Evolutionary conservation across 2,888 invertebrate species (phyloP), one percentile per base, ranked within the genome.

Genomic region (Ormyrus nitidulus): DNA sequence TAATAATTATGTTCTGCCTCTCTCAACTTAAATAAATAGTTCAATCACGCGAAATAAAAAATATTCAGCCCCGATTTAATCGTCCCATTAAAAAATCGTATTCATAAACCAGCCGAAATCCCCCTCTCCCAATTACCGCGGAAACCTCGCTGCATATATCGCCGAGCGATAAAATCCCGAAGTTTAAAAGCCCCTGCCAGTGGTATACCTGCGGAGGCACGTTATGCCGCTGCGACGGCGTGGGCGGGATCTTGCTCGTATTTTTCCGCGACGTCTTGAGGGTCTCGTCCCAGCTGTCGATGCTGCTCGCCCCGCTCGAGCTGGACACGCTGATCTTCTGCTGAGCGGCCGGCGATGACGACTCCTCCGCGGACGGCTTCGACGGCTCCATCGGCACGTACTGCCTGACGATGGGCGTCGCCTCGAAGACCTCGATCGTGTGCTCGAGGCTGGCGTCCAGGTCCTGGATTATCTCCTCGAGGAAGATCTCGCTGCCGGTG

Each of bases 381-480:
- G 48, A 0, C 51, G 65, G 34, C 13, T 51, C 64, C 34, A 54
- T 46, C 54, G 59, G 71, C 0, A 19, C 49, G 58, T 58, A 80
- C 19, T 69, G 81, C 11, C 74, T 11, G 10, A 77, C 74, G 19
- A 74, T 70, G 68, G 87, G 85, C 19, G 86, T 83, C 2, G 86
- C 83, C 51, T 86, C 86, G 73, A 88, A 89, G 6, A 86, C 86
- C 8, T 85, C 85, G 59, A 89, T 86, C 0, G 85, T 86, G 6
- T 84, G 84, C 70, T 86, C 86, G 75, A 88, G 81, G 64, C 85
- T 87, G 46, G 82, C 82, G 70, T 88, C 87, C 56, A 88, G 81
- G 46, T 88, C 86, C 59, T 85, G 85, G 59, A 89, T 86, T 9
- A 87, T 85, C 68, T 85, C 87, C 80, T 88, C 87, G 6, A 86